A percentile compares a stretch with the other conserved stretches of the same genome.
These are phyloP conservation scores for Polypterus senegalus DNA, from an alignment of 2,113 vertebrate species.

Conservation along the genomic window DNA sequence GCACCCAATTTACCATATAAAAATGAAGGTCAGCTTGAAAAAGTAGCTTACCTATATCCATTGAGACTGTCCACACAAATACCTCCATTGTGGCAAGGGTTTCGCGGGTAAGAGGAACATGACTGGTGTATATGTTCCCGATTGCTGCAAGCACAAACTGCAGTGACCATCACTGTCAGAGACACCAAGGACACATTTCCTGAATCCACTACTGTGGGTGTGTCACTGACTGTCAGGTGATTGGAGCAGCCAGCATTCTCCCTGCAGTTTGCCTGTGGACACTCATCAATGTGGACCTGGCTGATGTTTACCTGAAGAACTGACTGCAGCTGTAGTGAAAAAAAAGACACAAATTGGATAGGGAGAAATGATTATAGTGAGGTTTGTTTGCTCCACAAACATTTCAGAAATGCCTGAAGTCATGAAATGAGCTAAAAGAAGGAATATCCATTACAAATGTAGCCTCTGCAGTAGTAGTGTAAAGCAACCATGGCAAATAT, in stretches of 20 bases:
- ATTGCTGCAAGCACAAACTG: slow-evolving; percentile 44
- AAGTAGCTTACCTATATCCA: slow-evolving; percentile 62
- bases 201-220: slow-evolving; percentile 49
- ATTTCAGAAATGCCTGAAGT: not conserved
- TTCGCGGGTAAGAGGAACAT: slow-evolving; percentile 55
- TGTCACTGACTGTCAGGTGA: slow-evolving; percentile 40
- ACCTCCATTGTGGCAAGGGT: slow-evolving; percentile 70
- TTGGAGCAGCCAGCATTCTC: slow-evolving; percentile 40
- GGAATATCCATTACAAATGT: not conserved
- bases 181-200: slow-evolving; percentile 59
- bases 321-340: slow-evolving; percentile 53
- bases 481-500: not conserved
- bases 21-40: too few relatives aligned
- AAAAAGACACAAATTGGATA: not conserved
- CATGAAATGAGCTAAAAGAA: not conserved
- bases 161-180: slow-evolving; percentile 35
- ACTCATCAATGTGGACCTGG: slow-evolving; percentile 63
- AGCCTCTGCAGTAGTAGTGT: not conserved
- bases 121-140: slow-evolving; percentile 53
- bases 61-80: slow-evolving; percentile 58
- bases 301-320: slow-evolving; percentile 56
- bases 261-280: slow-evolving; percentile 43
- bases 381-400: too few relatives aligned
- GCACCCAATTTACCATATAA: too few relatives aligned
- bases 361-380: slow-evolving; percentile 2